Percentiles rank a stretch among this genome's conserved stretches.
phyloP scores from a whole-genome alignment of 2,113 vertebrate species.

The Chrysochloris asiatica region DNA sequence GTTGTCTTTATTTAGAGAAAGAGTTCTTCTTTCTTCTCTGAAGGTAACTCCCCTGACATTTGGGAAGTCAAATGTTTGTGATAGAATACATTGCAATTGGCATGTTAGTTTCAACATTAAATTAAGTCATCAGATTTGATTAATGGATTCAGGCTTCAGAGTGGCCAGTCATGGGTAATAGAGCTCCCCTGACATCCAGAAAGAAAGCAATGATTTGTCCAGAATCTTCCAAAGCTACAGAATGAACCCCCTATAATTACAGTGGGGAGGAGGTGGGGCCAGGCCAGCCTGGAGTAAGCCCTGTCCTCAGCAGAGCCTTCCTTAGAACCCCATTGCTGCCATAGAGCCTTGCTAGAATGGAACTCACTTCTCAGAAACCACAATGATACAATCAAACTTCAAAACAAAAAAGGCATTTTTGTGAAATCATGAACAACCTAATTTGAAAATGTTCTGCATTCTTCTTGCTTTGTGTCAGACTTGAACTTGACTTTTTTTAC shows the following conservation, averaged over 20 bases:
- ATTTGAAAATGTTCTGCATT: neutral
- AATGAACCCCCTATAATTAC: neutral
- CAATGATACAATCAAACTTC: neutral
- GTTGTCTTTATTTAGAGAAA: conserved; percentile 16
- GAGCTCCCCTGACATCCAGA: neutral
- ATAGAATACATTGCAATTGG: neutral
- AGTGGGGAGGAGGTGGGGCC: neutral
- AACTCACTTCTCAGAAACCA: neutral
- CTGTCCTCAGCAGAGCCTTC: neutral
- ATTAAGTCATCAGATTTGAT: conserved; percentile 36
- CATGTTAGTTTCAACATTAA: conserved; percentile 1
- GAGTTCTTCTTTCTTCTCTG: conserved; percentile 19
- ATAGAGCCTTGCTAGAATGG: neutral
- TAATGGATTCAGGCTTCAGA: neutral
- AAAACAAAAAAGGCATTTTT: neutral
- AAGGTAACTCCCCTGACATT: neutral
- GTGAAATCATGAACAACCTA: neutral
- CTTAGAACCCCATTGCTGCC: neutral
- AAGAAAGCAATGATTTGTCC: neutral
- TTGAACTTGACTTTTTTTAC: neutral
- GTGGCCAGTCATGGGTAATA: neutral
- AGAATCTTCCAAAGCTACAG: neutral
- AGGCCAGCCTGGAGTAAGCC: neutral
- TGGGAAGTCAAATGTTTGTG: neutral
- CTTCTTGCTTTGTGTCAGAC: conserved; percentile 5